Conservation (phyloP, 2,797 vertebrate genomes). For the Pseudocheirus occidentalis region DNA sequence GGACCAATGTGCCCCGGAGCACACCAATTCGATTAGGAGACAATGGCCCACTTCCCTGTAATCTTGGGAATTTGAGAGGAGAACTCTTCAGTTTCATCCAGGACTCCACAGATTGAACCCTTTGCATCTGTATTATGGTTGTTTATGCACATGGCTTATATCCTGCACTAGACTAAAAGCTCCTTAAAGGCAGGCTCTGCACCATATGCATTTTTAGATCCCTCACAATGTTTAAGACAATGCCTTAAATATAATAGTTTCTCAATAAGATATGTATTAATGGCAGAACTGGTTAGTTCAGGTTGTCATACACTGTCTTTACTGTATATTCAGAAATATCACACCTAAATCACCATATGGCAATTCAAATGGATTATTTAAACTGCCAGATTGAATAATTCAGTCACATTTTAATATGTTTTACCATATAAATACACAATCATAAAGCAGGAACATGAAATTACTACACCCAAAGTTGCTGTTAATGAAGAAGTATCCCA, state of each 20-base stretch:
- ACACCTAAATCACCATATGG: neutral
- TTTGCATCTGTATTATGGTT: neutral
- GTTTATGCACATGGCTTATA: slow-evolving; percentile 13
- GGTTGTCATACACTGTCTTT: neutral
- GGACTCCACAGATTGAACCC: neutral
- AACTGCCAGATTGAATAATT: neutral
- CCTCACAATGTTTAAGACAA: slow-evolving; percentile 6
- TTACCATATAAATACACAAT: slow-evolving; percentile 14
- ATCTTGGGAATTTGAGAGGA: neutral
- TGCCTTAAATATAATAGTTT: neutral
- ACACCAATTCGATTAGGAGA: neutral
- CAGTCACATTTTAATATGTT: neutral
- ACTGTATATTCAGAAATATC: neutral
- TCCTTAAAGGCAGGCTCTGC: neutral
- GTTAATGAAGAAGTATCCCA: neutral
- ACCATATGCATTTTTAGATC: neutral
- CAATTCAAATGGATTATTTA: slow-evolving; percentile 6
- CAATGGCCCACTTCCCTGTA: neutral
- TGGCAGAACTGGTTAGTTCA: neutral
- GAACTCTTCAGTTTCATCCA: neutral
- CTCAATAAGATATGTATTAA: neutral
- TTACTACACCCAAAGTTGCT: neutral
- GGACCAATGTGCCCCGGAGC: neutral
- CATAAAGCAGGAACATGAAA: neutral
- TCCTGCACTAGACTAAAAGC: neutral